Percentiles rank a stretch among this genome's conserved stretches.
Conservation (phyloP, 2,888 invertebrate genomes). For the Lepidocyrtinus sp. region DNA sequence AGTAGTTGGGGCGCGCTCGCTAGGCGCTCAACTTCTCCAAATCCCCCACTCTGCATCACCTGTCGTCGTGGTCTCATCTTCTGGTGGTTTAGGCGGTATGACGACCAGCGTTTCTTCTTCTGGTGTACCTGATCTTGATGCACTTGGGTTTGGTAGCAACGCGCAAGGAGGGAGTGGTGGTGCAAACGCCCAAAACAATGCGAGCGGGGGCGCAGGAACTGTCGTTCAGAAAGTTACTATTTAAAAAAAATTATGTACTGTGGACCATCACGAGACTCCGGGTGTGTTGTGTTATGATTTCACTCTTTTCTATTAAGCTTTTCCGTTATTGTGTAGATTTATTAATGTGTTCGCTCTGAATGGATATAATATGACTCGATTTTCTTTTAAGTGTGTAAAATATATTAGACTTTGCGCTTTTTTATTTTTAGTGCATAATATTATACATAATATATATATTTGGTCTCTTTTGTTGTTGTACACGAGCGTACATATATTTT, state of each 20-base stretch:
- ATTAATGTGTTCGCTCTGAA: not conserved
- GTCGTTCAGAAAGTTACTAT: constrained; percentile 37
- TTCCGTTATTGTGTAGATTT: not conserved
- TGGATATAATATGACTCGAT: not conserved
- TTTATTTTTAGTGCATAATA: not conserved
- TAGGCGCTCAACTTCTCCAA: constrained; percentile 25
- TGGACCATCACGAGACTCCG: not conserved
- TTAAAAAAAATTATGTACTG: not conserved
- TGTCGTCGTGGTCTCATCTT: constrained; percentile 40
- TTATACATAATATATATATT: not conserved
- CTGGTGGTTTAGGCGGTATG: constrained; percentile 19
- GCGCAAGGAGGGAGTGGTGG: constrained; percentile 12
- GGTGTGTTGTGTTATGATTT: not conserved
- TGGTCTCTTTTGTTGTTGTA: not conserved
- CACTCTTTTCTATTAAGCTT: not conserved
- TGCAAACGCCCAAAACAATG: not conserved
- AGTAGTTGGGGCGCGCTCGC: constrained; percentile 43
- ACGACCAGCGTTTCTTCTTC: constrained; percentile 21
- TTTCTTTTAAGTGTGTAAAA: not conserved
- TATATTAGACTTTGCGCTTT: not conserved
- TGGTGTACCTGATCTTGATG: constrained; percentile 69
- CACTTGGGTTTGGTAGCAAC: constrained; percentile 63
- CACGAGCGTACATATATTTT: not conserved
- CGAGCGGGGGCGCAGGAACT: constrained; percentile 19
- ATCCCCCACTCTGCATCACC: constrained; percentile 35